Base-by-base conservation (phyloP, 2,888 invertebrate genomes). In the Amiota minor region DNA sequence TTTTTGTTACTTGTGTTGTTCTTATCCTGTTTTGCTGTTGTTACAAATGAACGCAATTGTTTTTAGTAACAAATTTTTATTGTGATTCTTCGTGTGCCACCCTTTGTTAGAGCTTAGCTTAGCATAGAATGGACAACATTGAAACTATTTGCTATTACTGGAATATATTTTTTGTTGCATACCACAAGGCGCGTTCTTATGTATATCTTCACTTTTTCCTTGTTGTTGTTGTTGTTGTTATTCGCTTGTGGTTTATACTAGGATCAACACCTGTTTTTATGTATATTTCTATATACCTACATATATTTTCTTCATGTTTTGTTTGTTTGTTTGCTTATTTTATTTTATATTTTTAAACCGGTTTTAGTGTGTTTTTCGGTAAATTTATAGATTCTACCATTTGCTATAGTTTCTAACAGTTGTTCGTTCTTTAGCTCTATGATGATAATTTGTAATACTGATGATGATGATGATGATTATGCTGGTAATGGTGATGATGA, bases 191-290 rank as follows among this genome's bases (percentile, higher is more conserved):
- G 67, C 72, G 67, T 71, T 20, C 16, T 9, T 56, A 20, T 72
- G 70, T 47, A 18, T 59, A 20, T 59, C 23, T 55, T 0, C 14
- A 16, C 1, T 12, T 20, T 61, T 20, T n/a, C n/a, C n/a, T n/a
- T 4, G 20, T 61, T 18, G 1, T 61, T 61, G 9, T 23, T 4
- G 20, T 61, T 18, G 1, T 61, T 61, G 9, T 23, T 62, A 45
- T 9, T 23, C 35, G 4, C 35, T 68, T 1, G n/a, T 53, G 14
- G 47, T 59, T 70, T 70, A 59, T 70, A 49, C 20, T 72, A 75
- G 77, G 83, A 79, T 85, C 85, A 86, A 83, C 86, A 85, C 86
- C 85, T 85, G 86, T 81, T 85, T 76, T 74, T 78, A 61, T 71
- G 77, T 72, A 74, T 78, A 71, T 68, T 72, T 61, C 11, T 61